These are phyloP conservation scores for Nothoprocta perdicaria DNA, from an alignment of 2,113 vertebrate genomes.

Conservation along the genomic window DNA sequence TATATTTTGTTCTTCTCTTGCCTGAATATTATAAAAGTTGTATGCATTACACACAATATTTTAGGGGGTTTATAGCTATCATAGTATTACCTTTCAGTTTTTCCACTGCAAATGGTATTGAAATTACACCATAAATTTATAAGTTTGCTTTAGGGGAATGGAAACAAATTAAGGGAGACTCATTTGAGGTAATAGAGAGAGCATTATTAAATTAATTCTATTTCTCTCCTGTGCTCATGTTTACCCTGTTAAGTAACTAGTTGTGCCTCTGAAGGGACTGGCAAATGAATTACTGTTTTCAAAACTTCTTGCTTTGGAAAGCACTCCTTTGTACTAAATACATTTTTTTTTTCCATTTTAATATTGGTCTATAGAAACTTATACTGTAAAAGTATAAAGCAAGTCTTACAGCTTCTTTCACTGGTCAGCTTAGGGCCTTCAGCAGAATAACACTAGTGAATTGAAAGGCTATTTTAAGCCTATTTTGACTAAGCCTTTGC, in stretches of 20 bases:
- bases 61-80: background rate
- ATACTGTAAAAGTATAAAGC: background rate
- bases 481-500: background rate
- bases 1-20: background rate
- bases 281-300: background rate
- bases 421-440: background rate
- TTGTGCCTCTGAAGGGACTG: background rate
- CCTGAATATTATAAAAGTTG: background rate
- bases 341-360: background rate
- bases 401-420: background rate
- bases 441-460: background rate
- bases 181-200: background rate
- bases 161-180: background rate
- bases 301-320: background rate
- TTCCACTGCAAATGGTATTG: background rate
- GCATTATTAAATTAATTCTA: background rate
- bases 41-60: fast-evolving
- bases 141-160: background rate
- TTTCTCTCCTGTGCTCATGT: background rate
- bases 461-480: background rate
- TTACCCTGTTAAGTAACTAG: background rate
- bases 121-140: background rate
- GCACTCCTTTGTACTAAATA: background rate
- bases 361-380: background rate
- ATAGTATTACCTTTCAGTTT: background rate